phyloP scores from a whole-genome alignment of 2,888 invertebrate species.

The Homarus gammarus region DNA sequence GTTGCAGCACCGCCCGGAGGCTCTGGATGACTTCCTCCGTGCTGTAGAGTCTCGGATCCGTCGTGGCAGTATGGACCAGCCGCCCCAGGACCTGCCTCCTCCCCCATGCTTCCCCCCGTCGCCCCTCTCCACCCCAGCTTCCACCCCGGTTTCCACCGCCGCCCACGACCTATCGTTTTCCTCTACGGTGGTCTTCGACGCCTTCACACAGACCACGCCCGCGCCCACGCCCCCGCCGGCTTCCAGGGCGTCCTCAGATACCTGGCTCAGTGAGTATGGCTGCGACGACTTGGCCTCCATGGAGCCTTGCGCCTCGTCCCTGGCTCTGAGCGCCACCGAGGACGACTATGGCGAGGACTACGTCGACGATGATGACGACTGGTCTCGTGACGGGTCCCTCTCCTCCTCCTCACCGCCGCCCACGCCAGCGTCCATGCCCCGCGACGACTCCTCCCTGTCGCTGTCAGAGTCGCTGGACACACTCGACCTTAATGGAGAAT shows the following conservation, averaged over 20 bases:
- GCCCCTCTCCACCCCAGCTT: constrained; percentile 25
- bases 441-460: constrained; percentile 69
- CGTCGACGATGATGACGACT: constrained; percentile 70
- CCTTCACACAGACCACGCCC: constrained; percentile 65
- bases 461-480: constrained; percentile 74
- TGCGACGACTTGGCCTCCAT: constrained; percentile 68
- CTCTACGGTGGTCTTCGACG: constrained; percentile 66
- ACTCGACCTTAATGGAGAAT: constrained; percentile 72
- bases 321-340: constrained; percentile 70
- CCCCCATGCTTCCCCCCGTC: not conserved
- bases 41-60: constrained; percentile 63
- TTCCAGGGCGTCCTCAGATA: constrained; percentile 66
- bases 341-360: constrained; percentile 71
- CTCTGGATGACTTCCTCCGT: constrained; percentile 53
- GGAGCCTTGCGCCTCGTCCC: constrained; percentile 70
- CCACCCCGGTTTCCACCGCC: constrained; percentile 35
- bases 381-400: constrained; percentile 51
- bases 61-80: not conserved
- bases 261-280: constrained; percentile 68
- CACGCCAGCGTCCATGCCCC: constrained; percentile 47
- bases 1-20: constrained; percentile 2
- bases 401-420: constrained; percentile 65
- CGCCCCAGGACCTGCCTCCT: not conserved
- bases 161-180: constrained; percentile 20
- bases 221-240: constrained; percentile 46